Evolutionary conservation across 2,797 vertebrate species (phyloP).

Genomic region (Leptodactylus fallax): DNA sequence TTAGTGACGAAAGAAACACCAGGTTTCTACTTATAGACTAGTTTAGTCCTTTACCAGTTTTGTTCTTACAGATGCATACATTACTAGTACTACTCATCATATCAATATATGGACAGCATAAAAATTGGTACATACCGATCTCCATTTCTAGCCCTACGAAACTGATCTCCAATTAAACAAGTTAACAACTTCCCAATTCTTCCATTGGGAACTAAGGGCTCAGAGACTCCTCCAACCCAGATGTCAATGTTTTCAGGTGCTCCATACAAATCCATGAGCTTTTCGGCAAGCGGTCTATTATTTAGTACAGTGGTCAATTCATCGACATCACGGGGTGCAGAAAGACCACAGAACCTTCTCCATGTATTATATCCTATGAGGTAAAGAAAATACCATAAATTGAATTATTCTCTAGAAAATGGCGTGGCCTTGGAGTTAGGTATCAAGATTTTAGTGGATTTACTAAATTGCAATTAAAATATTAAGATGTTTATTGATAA

Average conservation of each 20-base stretch:
- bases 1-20: too few species aligned
- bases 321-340: conserved; percentile 73
- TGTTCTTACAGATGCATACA: too few species aligned
- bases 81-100: too few species aligned
- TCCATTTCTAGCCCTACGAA: conserved; percentile 74
- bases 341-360: conserved; percentile 85
- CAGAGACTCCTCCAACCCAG: conserved; percentile 85
- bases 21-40: too few species aligned
- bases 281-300: conserved; percentile 73
- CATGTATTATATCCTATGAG: conserved; percentile 86
- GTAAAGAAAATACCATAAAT: background rate
- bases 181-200: conserved; percentile 86
- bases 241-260: conserved; percentile 71
- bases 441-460: background rate
- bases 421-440: too few species aligned
- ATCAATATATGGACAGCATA: too few species aligned
- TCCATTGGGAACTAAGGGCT: conserved; percentile 80
- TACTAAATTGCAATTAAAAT: too few species aligned
- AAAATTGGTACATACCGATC: background rate
- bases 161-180: conserved; percentile 87
- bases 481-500: too few species aligned
- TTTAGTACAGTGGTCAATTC: conserved; percentile 79
- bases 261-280: conserved; percentile 80
- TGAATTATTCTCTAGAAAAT: background rate
- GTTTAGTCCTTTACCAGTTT: too few species aligned